Base-by-base conservation (phyloP, 2,888 invertebrate species). In the Clunio marinus region DNA sequence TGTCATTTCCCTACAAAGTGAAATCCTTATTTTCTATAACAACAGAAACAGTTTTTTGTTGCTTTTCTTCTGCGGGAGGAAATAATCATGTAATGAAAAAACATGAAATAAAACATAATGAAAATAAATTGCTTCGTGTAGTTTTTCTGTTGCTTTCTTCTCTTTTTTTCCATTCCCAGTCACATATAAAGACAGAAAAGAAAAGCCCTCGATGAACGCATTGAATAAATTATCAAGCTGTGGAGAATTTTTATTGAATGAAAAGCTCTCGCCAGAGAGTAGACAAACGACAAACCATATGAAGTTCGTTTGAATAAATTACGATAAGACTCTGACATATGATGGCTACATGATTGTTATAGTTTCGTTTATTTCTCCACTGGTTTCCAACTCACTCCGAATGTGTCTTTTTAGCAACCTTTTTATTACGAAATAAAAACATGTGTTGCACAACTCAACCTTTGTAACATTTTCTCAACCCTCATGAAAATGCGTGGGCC, bases 361-460 rank as follows among this genome's bases (percentile, higher is more conserved):
- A 55, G 55, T 55, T 55, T 22, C 13, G 10, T 41, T 4, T 51
- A 5, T 4, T 2, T 22, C 20, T 17, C 5, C 8, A 8, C 20
- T 51, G 2, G 5, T 4, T 17, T 51, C 51, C 2, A 7, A 7
- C 15, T 45, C 15, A 13, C 35, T 32, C 20, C 13, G 51, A 51
- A 51, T 20, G 7, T 4, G 45, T 32, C 10, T 10, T 32, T 32
- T 32, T 32, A 32, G 32, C 10, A 10, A 7, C 10, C 13, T 57
- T 55, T 55, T 66, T 66, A 66, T 66, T 17, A 32, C 32, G 66
- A 66, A 55, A 45, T 65, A 65, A 65, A 65, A 66, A 28, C 66
- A 66, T 66, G 55, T 66, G 66, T 66, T 66, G 66, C 66, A 66
- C 25, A 22, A 20, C 51, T 62, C 27, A 27, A 66, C 66, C 66